A percentile compares a stretch with the other conserved stretches of the same genome.
phyloP scores from a whole-genome alignment of 2,888 invertebrate species.

The Macrophya annulata region DNA sequence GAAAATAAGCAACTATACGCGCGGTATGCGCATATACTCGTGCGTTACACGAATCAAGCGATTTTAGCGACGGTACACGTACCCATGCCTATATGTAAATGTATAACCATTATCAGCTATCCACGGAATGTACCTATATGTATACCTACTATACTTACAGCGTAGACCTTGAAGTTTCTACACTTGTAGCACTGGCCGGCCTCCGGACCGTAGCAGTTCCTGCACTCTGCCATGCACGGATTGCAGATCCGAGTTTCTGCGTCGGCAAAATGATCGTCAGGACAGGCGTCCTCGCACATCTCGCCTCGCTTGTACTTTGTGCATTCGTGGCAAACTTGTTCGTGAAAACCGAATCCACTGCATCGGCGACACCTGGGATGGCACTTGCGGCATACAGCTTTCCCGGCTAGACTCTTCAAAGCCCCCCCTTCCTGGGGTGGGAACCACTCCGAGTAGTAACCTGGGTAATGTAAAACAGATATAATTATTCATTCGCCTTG shows the following conservation, averaged over 20 bases:
- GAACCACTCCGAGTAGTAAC: constrained; percentile 93
- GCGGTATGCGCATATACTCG: too few species aligned
- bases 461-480: constrained; percentile 74
- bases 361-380: constrained; percentile 95
- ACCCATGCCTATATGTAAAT: too few species aligned
- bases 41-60: too few species aligned
- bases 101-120: too few species aligned
- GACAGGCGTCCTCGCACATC: constrained; percentile 95
- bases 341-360: constrained; percentile 93
- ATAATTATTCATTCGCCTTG: neutral
- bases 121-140: too few species aligned
- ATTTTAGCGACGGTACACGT: too few species aligned
- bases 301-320: constrained; percentile 92
- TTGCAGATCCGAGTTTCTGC: constrained; percentile 87
- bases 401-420: constrained; percentile 90
- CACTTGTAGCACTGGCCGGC: constrained; percentile 90
- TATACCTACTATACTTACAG: constrained; percentile 68
- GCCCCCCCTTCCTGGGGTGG: constrained; percentile 87
- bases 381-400: constrained; percentile 94
- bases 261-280: constrained; percentile 92
- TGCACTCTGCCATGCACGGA: constrained; percentile 91
- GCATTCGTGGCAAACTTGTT: constrained; percentile 93
- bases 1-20: too few species aligned
- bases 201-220: constrained; percentile 90
- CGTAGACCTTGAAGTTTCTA: constrained; percentile 88